Base-by-base conservation (phyloP, 1,140 invertebrate species). In the Gonatopus flavifemur region DNA sequence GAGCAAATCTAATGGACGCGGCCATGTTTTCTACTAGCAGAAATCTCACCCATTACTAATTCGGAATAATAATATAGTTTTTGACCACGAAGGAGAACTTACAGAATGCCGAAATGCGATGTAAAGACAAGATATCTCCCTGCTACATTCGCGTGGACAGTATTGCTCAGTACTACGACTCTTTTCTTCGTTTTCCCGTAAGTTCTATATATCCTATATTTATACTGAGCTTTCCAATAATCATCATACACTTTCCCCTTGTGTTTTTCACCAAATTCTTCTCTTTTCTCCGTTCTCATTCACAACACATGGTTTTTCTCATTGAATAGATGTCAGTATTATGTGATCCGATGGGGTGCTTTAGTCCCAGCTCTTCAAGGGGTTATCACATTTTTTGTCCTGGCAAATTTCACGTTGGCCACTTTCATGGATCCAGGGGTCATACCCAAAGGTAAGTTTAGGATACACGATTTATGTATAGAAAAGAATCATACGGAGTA, bases 341-440 rank as follows among this genome's bases (percentile, higher is more conserved):
- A 91, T 75, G 77, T 89, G 51, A 80, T 83, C 66, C 84, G 82
- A 66, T 85, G 58, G 59, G 59, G 90, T 79, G 86, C 90, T 83
- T 94, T 90, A 85, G 89, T 98, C 57, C 92, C 93, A 58, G 88
- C 92, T 57, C 88, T 89, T 70, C 93, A 98, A 84, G 94, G 88
- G 57, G 85, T 98, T 58, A 88, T 99, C 61, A 94, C 95, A 57
- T 88, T 98, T 76, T 96, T 98, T 82, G 94, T 99, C 59, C 80
- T 99, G 76, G 91, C 94, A 72, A 99, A 99, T 84, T 97, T 99
- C 79, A 93, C 93, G 59, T 82, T 98, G 73, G 96, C 97, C 57
- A 98, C 96, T 60, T 98, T 98, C 77, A 98, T 98, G 93, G 96
- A 99, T 82, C 97, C 97, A 61, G 97, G 97, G 73, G 88, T 96